Conservation (phyloP, 2,113 vertebrate genomes). For the Indri indri region DNA sequence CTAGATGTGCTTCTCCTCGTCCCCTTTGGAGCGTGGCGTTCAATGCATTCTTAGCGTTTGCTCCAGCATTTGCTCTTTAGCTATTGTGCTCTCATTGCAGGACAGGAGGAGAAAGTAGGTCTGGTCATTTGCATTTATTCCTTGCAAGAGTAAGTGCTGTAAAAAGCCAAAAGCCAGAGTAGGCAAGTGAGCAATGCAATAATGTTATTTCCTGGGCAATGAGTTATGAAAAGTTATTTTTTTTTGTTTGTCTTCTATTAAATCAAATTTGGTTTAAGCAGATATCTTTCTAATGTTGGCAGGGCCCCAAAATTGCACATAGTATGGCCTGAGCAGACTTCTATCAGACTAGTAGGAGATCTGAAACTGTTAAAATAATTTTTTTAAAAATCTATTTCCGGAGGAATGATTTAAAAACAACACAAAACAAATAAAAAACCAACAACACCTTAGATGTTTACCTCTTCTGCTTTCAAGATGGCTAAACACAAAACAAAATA, state of each 20-base stretch:
- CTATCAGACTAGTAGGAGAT: background rate
- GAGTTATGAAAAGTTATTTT: background rate
- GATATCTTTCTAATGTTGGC: background rate
- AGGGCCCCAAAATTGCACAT: background rate
- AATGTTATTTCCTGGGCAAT: background rate
- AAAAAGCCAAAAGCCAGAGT: background rate
- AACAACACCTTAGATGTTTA: background rate
- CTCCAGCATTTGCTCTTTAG: background rate
- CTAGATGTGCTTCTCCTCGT: background rate
- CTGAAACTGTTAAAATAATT: background rate
- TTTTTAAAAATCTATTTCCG: background rate
- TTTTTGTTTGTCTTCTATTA: background rate
- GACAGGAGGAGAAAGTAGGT: background rate
- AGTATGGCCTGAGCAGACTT: background rate
- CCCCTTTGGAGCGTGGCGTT: background rate
- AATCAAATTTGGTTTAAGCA: background rate
- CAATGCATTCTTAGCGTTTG: background rate
- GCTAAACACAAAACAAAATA: background rate
- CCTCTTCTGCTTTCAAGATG: background rate
- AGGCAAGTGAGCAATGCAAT: too few relatives aligned
- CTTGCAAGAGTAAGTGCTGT: background rate
- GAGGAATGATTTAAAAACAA: background rate
- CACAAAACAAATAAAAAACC: background rate
- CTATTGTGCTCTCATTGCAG: background rate
- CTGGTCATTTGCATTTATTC: background rate